A percentile compares a stretch with the other conserved stretches of the same genome.
These are phyloP conservation scores for Drosophila obscura DNA, from an alignment of 1,140 invertebrate genomes.

Conservation along the genomic window DNA sequence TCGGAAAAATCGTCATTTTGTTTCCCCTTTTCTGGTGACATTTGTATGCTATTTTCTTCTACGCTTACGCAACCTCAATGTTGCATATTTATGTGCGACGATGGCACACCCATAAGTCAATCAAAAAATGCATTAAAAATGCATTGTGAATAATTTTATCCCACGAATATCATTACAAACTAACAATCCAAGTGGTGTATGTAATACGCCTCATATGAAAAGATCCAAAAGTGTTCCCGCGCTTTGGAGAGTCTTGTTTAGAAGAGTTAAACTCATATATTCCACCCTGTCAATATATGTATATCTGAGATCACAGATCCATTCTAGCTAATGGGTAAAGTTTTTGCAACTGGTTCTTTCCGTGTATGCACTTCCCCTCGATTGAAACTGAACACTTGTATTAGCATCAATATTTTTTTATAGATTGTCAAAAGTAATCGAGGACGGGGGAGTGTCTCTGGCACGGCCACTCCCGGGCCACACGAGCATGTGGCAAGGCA, in stretches of 20 bases:
- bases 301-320: not conserved
- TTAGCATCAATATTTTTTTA: slow-evolving; percentile 36
- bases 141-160: too few species aligned
- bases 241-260: too few species aligned
- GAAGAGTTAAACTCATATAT: too few species aligned
- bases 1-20: slow-evolving; percentile 23
- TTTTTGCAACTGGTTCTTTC: slow-evolving; percentile 11
- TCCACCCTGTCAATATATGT: too few species aligned
- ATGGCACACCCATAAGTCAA: too few species aligned
- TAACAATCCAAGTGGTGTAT: too few species aligned
- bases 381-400: slow-evolving; percentile 7
- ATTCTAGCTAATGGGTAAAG: slow-evolving; percentile 15
- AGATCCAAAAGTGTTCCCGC: too few species aligned
- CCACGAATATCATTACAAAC: too few species aligned
- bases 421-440: slow-evolving; percentile 34
- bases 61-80: slow-evolving; percentile 10
- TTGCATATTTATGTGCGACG: too few species aligned
- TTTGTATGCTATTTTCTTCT: slow-evolving; percentile 19
- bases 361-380: too few species aligned
- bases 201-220: too few species aligned
- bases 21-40: slow-evolving; percentile 35
- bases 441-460: slow-evolving; percentile 18
- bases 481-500: not conserved
- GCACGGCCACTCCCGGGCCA: slow-evolving; percentile 15
- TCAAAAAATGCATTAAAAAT: too few species aligned